Evolutionary conservation across 23 tunicate species (phyloP).

Genomic region (Trididemnum clinides): DNA sequence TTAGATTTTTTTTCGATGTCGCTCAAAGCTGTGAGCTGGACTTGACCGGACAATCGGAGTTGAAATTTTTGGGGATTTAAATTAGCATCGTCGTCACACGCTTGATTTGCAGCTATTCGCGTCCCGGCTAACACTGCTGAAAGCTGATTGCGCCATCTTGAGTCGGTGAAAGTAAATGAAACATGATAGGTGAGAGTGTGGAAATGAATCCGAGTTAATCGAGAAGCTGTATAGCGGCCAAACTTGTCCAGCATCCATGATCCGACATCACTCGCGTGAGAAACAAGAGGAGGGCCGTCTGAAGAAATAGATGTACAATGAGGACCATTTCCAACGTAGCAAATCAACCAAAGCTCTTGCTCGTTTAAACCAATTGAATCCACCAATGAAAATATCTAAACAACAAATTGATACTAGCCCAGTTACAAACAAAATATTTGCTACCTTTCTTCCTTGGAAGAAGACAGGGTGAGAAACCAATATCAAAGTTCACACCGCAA

Average conservation of each 20-base stretch:
- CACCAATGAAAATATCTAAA: slow-evolving; percentile 59
- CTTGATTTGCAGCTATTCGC: slow-evolving; percentile 72
- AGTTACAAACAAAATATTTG: too few relatives aligned
- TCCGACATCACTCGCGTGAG: slow-evolving; percentile 50
- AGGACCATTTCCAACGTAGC: slow-evolving; percentile 60
- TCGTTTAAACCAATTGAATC: slow-evolving; percentile 90
- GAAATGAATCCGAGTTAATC: slow-evolving; percentile 71
- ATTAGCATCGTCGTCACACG: slow-evolving; percentile 76
- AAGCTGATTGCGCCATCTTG: slow-evolving; percentile 56
- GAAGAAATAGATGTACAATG: slow-evolving; percentile 28
- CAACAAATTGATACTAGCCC: neutral
- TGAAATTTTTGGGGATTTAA: slow-evolving; percentile 56
- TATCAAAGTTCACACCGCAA: too few relatives aligned
- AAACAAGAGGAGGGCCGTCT: slow-evolving; percentile 59
- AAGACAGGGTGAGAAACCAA: too few relatives aligned
- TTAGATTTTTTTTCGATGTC: neutral
- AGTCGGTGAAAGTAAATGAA: slow-evolving; percentile 18
- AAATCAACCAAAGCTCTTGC: slow-evolving; percentile 89
- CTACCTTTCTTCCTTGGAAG: too few relatives aligned
- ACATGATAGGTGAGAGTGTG: slow-evolving; percentile 83
- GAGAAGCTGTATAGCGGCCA: slow-evolving; percentile 10
- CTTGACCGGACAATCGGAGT: slow-evolving; percentile 39
- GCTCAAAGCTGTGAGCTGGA: slow-evolving; percentile 31
- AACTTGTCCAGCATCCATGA: slow-evolving; percentile 55
- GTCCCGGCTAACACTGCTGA: slow-evolving; percentile 83